Evolutionary conservation across 2,113 vertebrate genomes (phyloP).

Genomic region (Pardalotus punctatus): DNA sequence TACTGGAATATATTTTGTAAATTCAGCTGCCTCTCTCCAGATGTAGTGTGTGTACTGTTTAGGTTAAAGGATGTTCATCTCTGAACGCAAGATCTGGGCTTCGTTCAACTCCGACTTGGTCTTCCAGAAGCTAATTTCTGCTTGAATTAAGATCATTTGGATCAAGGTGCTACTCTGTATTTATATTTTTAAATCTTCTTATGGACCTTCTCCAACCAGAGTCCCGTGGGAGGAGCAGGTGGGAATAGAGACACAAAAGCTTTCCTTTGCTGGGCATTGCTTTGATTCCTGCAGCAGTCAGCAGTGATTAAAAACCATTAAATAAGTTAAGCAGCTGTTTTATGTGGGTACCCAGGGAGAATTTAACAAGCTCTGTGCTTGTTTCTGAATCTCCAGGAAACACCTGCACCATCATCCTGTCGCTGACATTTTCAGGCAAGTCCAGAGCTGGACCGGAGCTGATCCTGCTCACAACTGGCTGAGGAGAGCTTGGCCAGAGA

Average conservation of each 20-base stretch:
- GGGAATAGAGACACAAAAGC: not conserved
- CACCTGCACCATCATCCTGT: not conserved
- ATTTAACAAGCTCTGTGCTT: not conserved
- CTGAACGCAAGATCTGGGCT: not conserved
- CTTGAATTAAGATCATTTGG: not conserved
- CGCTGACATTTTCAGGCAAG: not conserved
- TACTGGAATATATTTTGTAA: not conserved
- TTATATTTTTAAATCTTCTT: not conserved
- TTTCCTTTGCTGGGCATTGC: not conserved
- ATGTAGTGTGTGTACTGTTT: not conserved
- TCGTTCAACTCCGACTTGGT: not conserved
- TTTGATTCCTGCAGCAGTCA: not conserved
- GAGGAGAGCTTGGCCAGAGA: not conserved
- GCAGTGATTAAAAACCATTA: not conserved
- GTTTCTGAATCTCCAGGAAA: not conserved
- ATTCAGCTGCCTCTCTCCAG: not conserved
- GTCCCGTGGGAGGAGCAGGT: not conserved
- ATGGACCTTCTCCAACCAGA: not conserved
- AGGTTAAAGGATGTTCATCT: not conserved
- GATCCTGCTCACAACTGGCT: not conserved
- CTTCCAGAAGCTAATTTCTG: not conserved
- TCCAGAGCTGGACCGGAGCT: not conserved
- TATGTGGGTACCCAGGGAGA: not conserved
- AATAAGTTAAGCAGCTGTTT: not conserved
- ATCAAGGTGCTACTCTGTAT: not conserved